A percentile compares a stretch with the other conserved stretches of the same genome.
These are phyloP conservation scores for Acleris sparsana DNA, from an alignment of 2,888 invertebrate species.

Conservation along the genomic window DNA sequence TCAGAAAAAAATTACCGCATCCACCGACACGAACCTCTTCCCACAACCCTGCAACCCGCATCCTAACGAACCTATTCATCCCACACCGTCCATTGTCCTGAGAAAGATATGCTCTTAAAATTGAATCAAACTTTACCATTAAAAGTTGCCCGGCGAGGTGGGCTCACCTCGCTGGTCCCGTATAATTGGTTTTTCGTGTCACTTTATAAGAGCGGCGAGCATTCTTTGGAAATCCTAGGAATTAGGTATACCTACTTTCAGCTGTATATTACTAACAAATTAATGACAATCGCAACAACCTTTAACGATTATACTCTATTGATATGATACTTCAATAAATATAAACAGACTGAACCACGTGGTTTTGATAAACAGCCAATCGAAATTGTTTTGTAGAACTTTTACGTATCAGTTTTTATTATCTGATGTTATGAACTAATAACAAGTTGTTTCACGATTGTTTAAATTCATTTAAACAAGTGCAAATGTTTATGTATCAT, in stretches of 20 bases:
- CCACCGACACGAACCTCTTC: conserved; percentile 4
- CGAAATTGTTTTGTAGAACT: too few species aligned
- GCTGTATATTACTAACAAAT: too few species aligned
- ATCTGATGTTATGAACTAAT: too few species aligned
- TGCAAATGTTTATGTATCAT: too few species aligned
- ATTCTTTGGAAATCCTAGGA: conserved; percentile 9
- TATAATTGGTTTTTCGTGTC: conserved; percentile 30
- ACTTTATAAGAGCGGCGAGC: conserved; percentile 3
- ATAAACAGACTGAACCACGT: too few species aligned
- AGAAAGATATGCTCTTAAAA: conserved; percentile 60
- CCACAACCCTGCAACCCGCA: conserved; percentile 24
- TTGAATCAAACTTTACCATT: conserved; percentile 65
- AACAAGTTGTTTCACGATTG: too few species aligned
- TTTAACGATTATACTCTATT: too few species aligned
- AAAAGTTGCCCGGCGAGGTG: conserved; percentile 53
- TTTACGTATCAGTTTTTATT: too few species aligned
- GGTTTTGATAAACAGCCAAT: too few species aligned
- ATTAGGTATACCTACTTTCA: not conserved
- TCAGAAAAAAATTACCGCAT: conserved; percentile 7
- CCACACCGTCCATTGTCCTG: conserved; percentile 47
- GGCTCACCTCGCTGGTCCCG: conserved; percentile 25
- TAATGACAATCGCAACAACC: too few species aligned
- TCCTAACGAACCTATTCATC: conserved; percentile 59
- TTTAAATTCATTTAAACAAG: too few species aligned
- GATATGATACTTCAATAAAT: too few species aligned